Evolutionary conservation across 2,888 invertebrate species (phyloP).

Genomic region (Gonocerus acuteangulatus): DNA sequence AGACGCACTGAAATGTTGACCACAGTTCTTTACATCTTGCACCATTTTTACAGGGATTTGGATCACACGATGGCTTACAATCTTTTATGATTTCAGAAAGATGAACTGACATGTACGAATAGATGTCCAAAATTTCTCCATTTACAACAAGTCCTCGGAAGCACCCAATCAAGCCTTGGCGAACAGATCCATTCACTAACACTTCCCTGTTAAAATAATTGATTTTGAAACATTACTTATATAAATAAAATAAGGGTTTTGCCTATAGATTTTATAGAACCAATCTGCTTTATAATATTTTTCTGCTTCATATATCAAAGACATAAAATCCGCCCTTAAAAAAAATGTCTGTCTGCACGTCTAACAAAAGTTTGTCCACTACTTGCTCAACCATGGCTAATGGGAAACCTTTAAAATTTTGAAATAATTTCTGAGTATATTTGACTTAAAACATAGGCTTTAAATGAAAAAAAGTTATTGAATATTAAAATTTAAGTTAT

Average conservation of each 20-base stretch:
- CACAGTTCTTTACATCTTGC: conserved; percentile 85
- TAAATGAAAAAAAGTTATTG: too few species aligned
- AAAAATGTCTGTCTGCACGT: too few species aligned
- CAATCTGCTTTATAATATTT: too few species aligned
- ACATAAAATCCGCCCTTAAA: not conserved
- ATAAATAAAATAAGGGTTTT: conserved; percentile 4
- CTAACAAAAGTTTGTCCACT: too few species aligned
- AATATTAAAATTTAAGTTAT: too few species aligned
- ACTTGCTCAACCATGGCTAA: too few species aligned
- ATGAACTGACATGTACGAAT: conserved; percentile 87
- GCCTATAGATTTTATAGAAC: not conserved
- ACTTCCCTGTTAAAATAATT: conserved; percentile 55
- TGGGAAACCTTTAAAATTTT: too few species aligned
- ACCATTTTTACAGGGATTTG: conserved; percentile 86
- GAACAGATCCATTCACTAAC: conserved; percentile 70
- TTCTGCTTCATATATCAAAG: too few species aligned
- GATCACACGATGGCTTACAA: conserved; percentile 89
- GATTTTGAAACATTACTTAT: too few species aligned
- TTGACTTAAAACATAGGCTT: too few species aligned
- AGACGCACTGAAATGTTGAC: conserved; percentile 87
- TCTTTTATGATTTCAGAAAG: conserved; percentile 85
- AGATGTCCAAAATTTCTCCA: conserved; percentile 81
- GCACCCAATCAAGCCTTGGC: conserved; percentile 87
- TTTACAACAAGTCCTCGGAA: conserved; percentile 88
- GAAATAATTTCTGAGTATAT: too few species aligned